Evolutionary conservation across 2,888 invertebrate genomes (phyloP), one percentile per base, ranked within the genome.

Genomic region (Agrilus biguttatus): DNA sequence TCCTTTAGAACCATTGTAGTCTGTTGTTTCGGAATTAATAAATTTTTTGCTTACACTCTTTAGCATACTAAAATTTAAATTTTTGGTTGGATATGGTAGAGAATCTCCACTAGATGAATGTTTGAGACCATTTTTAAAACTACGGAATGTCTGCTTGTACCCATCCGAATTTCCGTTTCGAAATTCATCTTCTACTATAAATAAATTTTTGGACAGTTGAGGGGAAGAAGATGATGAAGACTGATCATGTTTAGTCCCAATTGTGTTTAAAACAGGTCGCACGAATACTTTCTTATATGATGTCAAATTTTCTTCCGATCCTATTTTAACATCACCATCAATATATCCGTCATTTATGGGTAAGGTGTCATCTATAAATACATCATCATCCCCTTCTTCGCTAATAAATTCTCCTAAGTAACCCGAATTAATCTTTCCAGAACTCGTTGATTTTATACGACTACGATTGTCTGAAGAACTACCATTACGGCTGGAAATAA

Each of bases 171-270:
- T 28, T 28, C 8, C 28, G 10, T 28, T 28, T 28, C 28, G 28
- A 32, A 46, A 14, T 43, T 58, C 57, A 2, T 48, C 49, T 44
- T 64, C 62, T 6, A 62, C 53, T 33, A 62, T 37, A 48, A 60
- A 61, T 23, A 61, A 43, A 14, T 51, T 54, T 35, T 53, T 53
- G 8, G 58, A 58, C n/a, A 63, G 45, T 49, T 63, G 65, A 14
- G 63, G 62, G 4, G 62, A 62, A 2, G 63, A 59, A 23, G 52
- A 56, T n/a, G 60, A n/a, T n/a, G n/a, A n/a, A n/a, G n/a, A 58
- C 19, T 45, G 47, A n/a, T 46, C 49, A 19, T 41, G 46, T 42
- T 43, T 43, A 36, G 46, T 39, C 8, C 47, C 44, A 37, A 50
- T 35, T 2, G 47, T 33, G 2, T 47, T 34, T 7, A 35, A 45